Evolutionary conservation across 2,797 vertebrate species (phyloP).

Genomic region (Falco novaeseelandiae): DNA sequence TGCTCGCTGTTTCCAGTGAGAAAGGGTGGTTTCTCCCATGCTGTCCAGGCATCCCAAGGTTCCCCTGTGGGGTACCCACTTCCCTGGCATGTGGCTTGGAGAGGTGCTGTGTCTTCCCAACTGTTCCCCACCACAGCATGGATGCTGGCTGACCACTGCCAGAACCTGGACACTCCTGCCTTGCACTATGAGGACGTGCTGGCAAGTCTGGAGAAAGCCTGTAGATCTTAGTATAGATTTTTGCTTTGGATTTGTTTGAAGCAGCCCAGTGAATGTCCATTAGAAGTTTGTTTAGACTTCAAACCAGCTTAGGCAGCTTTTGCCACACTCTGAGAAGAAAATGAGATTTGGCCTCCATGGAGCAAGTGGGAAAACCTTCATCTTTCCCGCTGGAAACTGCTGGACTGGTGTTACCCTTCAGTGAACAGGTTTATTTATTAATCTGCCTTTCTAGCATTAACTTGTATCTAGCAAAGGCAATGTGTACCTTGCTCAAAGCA

Average conservation of each 20-base stretch:
- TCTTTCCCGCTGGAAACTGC: neutral
- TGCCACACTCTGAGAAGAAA: neutral
- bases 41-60: neutral
- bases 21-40: neutral
- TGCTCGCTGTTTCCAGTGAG: neutral
- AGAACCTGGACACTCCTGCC: neutral
- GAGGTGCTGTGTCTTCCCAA: neutral
- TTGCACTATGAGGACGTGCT: neutral
- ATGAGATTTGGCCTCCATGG: neutral
- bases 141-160: neutral
- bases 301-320: neutral
- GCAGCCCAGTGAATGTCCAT: neutral
- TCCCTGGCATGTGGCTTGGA: neutral
- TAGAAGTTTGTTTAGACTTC: neutral
- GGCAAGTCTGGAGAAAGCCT: neutral
- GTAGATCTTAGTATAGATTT: neutral
- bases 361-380: neutral
- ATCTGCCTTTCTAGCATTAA: constrained; percentile 44
- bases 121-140: fast-evolving
- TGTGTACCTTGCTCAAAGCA: neutral
- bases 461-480: neutral
- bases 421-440: constrained; percentile 62
- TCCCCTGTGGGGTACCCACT: fast-evolving
- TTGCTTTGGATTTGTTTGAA: neutral
- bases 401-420: neutral